phyloP scores from a whole-genome alignment of 2,797 vertebrate genomes.

The Mycteria americana region DNA sequence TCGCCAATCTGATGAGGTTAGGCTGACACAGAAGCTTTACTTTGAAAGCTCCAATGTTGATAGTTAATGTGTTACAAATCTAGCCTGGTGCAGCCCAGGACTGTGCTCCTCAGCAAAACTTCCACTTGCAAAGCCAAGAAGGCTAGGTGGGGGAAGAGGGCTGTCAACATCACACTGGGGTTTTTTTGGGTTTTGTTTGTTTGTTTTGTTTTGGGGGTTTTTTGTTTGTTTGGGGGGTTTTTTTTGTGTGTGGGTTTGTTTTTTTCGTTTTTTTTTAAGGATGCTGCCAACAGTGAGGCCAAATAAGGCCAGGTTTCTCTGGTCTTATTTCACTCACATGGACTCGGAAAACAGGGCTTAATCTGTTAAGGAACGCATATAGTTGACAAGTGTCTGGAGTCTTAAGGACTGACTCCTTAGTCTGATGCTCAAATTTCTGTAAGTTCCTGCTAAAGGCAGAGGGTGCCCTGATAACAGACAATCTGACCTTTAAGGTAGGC shows the following conservation, averaged over 20 bases:
- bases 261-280: background rate
- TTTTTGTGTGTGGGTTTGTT: background rate
- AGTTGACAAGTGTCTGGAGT: background rate
- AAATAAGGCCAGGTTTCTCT: background rate
- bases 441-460: background rate
- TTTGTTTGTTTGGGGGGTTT: background rate
- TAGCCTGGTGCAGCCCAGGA: background rate
- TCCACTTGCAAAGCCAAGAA: background rate
- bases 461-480: background rate
- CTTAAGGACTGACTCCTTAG: background rate
- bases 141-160: background rate
- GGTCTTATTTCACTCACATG: background rate
- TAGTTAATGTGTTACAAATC: background rate
- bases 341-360: background rate
- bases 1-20: conserved; percentile 93
- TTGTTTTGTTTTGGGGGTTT: too few relatives aligned
- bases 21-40: background rate
- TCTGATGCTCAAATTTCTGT: background rate
- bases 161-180: background rate
- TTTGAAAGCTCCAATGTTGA: background rate
- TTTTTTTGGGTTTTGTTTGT: background rate
- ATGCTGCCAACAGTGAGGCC: background rate
- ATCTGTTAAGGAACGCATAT: background rate
- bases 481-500: background rate
- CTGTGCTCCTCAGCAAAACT: background rate